Percentiles rank a stretch among this genome's conserved stretches.
phyloP scores from a whole-genome alignment of 1,140 invertebrate genomes.

The Eriocheir sinensis region DNA sequence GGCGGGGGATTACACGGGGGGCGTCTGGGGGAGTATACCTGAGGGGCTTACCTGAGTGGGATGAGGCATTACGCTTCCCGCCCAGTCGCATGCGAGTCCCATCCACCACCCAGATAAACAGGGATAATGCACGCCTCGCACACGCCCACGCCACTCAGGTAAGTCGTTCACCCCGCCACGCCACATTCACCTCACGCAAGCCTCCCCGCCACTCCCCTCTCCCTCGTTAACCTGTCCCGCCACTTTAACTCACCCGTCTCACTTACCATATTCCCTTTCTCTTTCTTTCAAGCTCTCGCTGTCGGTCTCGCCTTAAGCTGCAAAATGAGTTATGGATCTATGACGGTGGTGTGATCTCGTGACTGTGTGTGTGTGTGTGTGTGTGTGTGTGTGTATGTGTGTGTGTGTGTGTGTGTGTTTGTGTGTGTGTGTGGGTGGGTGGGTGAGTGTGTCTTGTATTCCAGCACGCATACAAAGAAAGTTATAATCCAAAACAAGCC shows the following conservation, averaged over 20 bases:
- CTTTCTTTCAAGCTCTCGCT: background rate
- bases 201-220: background rate
- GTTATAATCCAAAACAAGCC: no score
- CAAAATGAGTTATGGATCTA: background rate
- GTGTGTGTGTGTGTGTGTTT: conserved; percentile 2
- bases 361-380: background rate
- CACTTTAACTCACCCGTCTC: no score
- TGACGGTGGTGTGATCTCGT: background rate
- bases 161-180: background rate
- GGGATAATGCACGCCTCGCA: background rate
- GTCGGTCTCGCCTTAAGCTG: background rate
- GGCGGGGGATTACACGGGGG: background rate
- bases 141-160: background rate
- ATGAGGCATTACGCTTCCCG: background rate
- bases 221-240: background rate
- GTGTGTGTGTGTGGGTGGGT: background rate
- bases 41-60: background rate
- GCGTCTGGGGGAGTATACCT: background rate
- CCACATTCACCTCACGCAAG: background rate
- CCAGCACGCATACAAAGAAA: no score
- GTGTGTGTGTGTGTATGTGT: background rate
- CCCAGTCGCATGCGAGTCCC: background rate
- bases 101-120: background rate
- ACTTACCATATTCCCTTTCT: background rate
- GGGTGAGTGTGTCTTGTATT: background rate